Percentiles rank a stretch among this genome's conserved stretches.
phyloP scores from a whole-genome alignment of 2,888 invertebrate genomes.

The Glyphotaelius pellucidus region DNA sequence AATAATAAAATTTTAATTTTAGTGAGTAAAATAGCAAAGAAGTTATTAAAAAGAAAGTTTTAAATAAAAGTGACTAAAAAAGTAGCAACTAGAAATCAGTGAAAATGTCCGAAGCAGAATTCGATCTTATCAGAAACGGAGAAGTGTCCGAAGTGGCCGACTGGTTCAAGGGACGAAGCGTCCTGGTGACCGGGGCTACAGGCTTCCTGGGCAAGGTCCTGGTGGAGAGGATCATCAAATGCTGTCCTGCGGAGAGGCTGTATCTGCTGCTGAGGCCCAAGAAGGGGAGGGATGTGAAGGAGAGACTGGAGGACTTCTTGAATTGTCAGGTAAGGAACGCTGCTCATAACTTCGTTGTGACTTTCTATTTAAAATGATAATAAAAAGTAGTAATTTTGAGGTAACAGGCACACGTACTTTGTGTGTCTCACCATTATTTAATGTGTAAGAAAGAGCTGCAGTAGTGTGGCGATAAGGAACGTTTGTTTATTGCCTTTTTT shows the following conservation, averaged over 20 bases:
- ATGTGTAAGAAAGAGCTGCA: no score
- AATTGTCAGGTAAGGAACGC: slow-evolving; percentile 66
- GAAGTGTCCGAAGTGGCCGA: slow-evolving; percentile 52
- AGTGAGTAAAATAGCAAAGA: not conserved
- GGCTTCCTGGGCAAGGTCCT: slow-evolving; percentile 92
- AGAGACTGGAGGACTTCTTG: slow-evolving; percentile 79
- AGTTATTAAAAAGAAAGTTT: not conserved
- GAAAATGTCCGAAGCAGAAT: slow-evolving; percentile 20
- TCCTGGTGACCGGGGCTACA: slow-evolving; percentile 90
- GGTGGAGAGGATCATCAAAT: slow-evolving; percentile 85
- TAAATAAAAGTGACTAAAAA: not conserved
- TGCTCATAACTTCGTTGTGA: not conserved
- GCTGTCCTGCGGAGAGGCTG: slow-evolving; percentile 83
- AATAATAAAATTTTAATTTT: not conserved
- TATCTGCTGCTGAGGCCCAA: slow-evolving; percentile 86
- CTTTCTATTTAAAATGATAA: not conserved
- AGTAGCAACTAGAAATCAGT: not conserved
- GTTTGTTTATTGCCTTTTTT: no score
- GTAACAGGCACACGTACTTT: no score
- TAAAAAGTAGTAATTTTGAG: no score
- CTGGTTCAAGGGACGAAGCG: slow-evolving; percentile 75
- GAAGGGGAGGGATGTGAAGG: slow-evolving; percentile 80
- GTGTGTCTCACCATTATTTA: no score
- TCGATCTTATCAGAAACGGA: slow-evolving; percentile 40
- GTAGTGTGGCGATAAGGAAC: no score